Conservation (phyloP, 2,113 vertebrate species). For the Pelodiscus sinensis region DNA sequence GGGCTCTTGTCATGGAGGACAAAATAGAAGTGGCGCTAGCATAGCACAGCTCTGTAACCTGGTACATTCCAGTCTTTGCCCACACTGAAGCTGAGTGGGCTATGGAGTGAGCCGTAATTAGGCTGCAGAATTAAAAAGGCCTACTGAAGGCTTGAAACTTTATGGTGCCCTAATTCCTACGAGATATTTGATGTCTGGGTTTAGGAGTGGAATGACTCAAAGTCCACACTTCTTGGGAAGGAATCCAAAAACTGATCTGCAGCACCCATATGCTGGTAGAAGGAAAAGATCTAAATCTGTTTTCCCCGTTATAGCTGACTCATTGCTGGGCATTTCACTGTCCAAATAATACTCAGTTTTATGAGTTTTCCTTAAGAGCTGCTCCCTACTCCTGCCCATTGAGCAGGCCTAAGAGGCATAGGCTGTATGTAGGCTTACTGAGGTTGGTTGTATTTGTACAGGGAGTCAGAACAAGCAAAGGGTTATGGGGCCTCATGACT, state of each 20-base stretch:
- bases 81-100: rapidly evolving
- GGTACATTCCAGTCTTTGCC: rapidly evolving
- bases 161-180: background rate
- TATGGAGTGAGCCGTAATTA: background rate
- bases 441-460: conserved; percentile 48
- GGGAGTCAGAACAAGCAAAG: conserved; percentile 20
- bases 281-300: background rate
- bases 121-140: rapidly evolving
- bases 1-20: background rate
- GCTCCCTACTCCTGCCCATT: conserved; percentile 26
- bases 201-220: background rate
- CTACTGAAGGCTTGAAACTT: background rate
- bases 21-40: background rate
- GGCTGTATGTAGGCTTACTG: conserved; percentile 43
- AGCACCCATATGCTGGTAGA: background rate
- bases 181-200: background rate
- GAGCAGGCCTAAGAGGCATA: background rate
- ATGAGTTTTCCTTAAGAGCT: conserved; percentile 4
- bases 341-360: background rate
- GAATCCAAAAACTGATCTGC: background rate
- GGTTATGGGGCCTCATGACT: conserved; percentile 63
- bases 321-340: conserved; percentile 27
- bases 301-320: conserved; percentile 6
- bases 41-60: background rate
- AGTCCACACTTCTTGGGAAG: background rate